Conservation (phyloP, 2,888 invertebrate species). For the Erpobdella octoculata region DNA sequence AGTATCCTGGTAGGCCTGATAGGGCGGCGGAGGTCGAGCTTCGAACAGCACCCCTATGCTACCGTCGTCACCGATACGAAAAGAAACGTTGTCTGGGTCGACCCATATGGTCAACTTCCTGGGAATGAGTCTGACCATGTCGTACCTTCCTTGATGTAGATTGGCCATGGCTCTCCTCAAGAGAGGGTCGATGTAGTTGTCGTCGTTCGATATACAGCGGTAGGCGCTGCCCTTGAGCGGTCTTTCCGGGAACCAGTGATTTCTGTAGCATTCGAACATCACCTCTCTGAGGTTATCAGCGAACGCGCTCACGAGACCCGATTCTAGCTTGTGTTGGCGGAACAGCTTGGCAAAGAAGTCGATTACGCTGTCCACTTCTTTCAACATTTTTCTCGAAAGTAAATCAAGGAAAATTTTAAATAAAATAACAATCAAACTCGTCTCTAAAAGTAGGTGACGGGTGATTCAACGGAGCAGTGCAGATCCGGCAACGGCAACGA, state of each 20-base stretch:
- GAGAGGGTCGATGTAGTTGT: slow-evolving; percentile 65
- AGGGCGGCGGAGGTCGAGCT: slow-evolving; percentile 10
- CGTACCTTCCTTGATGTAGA: slow-evolving; percentile 50
- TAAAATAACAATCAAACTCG: neutral
- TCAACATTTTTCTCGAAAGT: slow-evolving; percentile 42
- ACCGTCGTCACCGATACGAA: slow-evolving; percentile 62
- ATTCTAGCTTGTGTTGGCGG: slow-evolving; percentile 28
- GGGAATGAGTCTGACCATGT: slow-evolving; percentile 60
- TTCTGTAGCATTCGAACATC: slow-evolving; percentile 55
- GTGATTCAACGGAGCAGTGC: neutral
- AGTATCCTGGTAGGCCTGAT: slow-evolving; percentile 17
- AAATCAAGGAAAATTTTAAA: no score
- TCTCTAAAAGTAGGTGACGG: neutral
- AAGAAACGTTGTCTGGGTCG: slow-evolving; percentile 66
- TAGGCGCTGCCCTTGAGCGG: slow-evolving; percentile 67
- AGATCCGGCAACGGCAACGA: neutral
- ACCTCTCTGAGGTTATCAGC: slow-evolving; percentile 30
- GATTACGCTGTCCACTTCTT: slow-evolving; percentile 44
- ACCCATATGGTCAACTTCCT: slow-evolving; percentile 70
- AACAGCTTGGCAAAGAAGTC: slow-evolving; percentile 36
- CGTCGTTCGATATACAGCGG: slow-evolving; percentile 63
- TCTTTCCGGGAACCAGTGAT: slow-evolving; percentile 69
- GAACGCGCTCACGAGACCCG: slow-evolving; percentile 31
- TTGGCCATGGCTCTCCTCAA: slow-evolving; percentile 63
- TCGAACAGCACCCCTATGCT: slow-evolving; percentile 58